Evolutionary conservation across 2,113 vertebrate genomes (phyloP).

Genomic region (Dicentrarchus labrax): DNA sequence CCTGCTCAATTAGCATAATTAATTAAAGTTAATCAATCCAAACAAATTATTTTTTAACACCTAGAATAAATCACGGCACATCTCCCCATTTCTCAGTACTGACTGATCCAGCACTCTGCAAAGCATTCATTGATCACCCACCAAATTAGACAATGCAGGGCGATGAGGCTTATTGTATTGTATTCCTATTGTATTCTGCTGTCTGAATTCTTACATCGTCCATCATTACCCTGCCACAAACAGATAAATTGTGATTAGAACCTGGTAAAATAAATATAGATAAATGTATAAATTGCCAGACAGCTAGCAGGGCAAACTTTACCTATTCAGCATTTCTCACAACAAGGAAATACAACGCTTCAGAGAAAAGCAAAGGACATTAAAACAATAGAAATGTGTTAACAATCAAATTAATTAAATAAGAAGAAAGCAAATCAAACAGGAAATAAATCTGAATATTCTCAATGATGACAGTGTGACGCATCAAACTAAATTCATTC

Average conservation of each 20-base stretch:
- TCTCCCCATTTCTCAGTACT: slow-evolving; percentile 77
- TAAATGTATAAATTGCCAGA: not conserved
- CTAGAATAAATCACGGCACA: slow-evolving; percentile 87
- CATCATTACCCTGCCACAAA: slow-evolving; percentile 63
- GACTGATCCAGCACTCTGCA: slow-evolving; percentile 57
- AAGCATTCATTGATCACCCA: slow-evolving; percentile 71
- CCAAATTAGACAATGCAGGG: slow-evolving; percentile 81
- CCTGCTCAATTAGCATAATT: slow-evolving; percentile 89
- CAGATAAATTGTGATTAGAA: slow-evolving; percentile 57
- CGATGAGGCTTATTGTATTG: slow-evolving; percentile 78
- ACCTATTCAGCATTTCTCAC: not conserved
- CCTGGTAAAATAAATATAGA: not conserved
- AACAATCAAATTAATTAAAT: not conserved
- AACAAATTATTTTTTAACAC: slow-evolving; percentile 88
- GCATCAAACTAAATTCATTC: not conserved
- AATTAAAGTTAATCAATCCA: slow-evolving; percentile 89
- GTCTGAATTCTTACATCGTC: slow-evolving; percentile 64
- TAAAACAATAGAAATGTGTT: not conserved
- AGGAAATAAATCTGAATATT: not conserved
- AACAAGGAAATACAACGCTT: not conserved
- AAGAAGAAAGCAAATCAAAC: not conserved
- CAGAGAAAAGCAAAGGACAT: not conserved
- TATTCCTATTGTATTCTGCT: slow-evolving; percentile 70
- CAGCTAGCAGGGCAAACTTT: not conserved
- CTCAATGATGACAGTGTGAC: not conserved